Evolutionary conservation across 2,888 invertebrate genomes (phyloP).

Genomic region (Acrobasis repandana): DNA sequence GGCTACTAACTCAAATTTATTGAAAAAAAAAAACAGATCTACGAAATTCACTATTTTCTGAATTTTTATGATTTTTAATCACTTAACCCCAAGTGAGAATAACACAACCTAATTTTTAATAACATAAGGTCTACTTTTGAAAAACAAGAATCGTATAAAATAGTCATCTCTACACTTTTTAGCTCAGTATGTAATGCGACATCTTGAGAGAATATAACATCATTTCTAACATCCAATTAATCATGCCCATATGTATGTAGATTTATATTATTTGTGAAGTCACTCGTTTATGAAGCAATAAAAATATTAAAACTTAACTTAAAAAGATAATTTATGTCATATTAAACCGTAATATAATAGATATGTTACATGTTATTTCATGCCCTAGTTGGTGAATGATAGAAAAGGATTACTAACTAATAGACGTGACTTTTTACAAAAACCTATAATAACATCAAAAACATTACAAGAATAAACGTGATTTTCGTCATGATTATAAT

Average conservation of each 20-base stretch:
- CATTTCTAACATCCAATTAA: slow-evolving; percentile 2
- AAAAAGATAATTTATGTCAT: slow-evolving; percentile 4
- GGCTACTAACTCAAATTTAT: no score
- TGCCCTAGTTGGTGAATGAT: neutral
- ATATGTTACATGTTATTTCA: neutral
- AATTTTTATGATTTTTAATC: no score
- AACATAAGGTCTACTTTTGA: no score
- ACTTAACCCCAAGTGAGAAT: no score
- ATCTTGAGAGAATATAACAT: no score
- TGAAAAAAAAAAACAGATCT: no score
- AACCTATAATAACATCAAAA: slow-evolving; percentile 4
- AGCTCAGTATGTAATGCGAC: no score
- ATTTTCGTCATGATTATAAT: neutral
- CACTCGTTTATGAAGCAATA: slow-evolving; percentile 3
- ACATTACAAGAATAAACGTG: neutral
- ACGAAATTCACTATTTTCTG: no score
- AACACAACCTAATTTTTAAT: no score
- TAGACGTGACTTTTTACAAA: neutral
- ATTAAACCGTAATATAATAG: slow-evolving; percentile 6
- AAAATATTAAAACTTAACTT: neutral
- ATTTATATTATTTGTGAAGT: slow-evolving; percentile 12
- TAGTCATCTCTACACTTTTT: no score
- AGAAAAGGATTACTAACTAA: neutral
- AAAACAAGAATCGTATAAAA: no score
- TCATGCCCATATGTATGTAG: neutral